phyloP scores from a whole-genome alignment of 2,113 vertebrate genomes.

The Seriola dumerili region DNA sequence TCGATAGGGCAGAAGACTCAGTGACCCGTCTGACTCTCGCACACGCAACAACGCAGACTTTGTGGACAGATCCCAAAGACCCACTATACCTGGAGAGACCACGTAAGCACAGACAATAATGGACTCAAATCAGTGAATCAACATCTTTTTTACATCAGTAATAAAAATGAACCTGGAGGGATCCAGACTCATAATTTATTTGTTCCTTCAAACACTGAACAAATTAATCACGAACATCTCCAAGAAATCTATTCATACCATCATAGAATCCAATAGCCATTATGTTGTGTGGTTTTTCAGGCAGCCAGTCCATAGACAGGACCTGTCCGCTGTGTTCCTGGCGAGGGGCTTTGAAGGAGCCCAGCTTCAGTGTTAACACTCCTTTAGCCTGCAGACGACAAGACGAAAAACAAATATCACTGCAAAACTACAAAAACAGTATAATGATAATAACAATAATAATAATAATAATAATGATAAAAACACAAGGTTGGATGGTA shows the following conservation, averaged over 20 bases:
- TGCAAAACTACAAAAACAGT: slow-evolving; percentile 33
- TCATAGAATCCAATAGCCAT: slow-evolving; percentile 94
- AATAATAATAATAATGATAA: too few species aligned
- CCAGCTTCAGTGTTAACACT: slow-evolving; percentile 88
- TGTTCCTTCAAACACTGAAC: background rate
- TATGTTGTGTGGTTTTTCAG: slow-evolving; percentile 90
- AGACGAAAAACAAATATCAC: slow-evolving; percentile 39
- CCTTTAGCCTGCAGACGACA: slow-evolving; percentile 69
- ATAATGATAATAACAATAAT: background rate
- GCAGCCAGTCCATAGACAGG: slow-evolving; percentile 93
- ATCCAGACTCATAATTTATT: background rate
- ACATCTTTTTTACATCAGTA: background rate
- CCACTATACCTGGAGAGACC: slow-evolving; percentile 87
- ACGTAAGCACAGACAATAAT: background rate
- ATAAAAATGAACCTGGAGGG: background rate
- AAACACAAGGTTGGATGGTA: background rate
- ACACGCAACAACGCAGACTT: slow-evolving; percentile 89
- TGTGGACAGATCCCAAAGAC: slow-evolving; percentile 92
- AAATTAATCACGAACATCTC: slow-evolving; percentile 4
- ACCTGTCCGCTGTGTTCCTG: slow-evolving; percentile 87
- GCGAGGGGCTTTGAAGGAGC: slow-evolving; percentile 86
- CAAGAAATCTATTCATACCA: slow-evolving; percentile 80
- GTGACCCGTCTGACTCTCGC: slow-evolving; percentile 78
- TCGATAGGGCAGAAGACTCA: slow-evolving; percentile 90
- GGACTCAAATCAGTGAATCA: background rate